Conservation (phyloP, 2,797 vertebrate species). For the Intellagama lesueurii region DNA sequence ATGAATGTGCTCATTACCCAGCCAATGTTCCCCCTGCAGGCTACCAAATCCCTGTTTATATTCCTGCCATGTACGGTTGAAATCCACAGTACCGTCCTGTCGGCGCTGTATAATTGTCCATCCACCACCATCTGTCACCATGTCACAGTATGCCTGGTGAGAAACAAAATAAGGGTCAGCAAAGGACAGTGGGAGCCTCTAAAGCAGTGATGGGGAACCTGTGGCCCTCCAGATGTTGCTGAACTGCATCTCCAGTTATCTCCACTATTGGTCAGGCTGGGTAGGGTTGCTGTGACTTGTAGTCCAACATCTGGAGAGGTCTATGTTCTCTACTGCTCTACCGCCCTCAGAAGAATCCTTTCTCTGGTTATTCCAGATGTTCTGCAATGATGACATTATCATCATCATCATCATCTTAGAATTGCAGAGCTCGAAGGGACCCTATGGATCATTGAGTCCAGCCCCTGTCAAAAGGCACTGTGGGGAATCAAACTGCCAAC, state of each 20-base stretch:
- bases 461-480: too few relatives aligned
- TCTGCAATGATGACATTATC: background rate
- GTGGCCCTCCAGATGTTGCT: background rate
- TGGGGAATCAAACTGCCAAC: too few relatives aligned
- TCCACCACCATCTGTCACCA: constrained; percentile 83
- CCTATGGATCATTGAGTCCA: too few relatives aligned
- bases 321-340: background rate
- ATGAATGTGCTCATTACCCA: constrained; percentile 81
- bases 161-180: background rate
- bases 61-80: constrained; percentile 86
- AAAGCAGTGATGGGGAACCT: background rate
- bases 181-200: background rate
- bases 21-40: constrained; percentile 82
- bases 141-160: constrained; percentile 84
- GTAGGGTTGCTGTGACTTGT: background rate
- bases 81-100: constrained; percentile 81
- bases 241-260: background rate
- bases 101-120: constrained; percentile 86
- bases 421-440: too few relatives aligned
- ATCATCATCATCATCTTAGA: background rate
- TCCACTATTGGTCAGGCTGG: background rate
- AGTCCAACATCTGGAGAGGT: too few relatives aligned
- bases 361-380: background rate
- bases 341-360: background rate
- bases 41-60: constrained; percentile 85